Base-by-base conservation (phyloP, 2,888 invertebrate genomes). In the Pycnomerus fuliginosus region DNA sequence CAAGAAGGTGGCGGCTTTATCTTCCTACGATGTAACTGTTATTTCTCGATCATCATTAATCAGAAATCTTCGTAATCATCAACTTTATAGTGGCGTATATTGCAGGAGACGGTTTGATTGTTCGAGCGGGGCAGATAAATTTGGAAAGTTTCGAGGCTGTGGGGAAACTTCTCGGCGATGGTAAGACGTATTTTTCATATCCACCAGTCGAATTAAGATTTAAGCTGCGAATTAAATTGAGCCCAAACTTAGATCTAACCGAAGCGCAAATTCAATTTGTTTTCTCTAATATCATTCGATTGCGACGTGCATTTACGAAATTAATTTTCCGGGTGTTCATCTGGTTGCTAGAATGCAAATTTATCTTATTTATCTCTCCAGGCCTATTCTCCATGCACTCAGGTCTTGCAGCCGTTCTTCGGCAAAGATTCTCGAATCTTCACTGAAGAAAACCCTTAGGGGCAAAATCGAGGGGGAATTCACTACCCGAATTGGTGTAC, bases 11-110 rank as follows among this genome's bases (percentile, higher is more conserved):
- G 56, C 54, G 52, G 53, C 52, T 62, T 64, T 64, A 67, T 65
- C 64, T 64, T 57, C 55, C 56, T 51, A 24, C 55, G 56, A 49
- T 52, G 55, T 57, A 56, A 58, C 61, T 55, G 61, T 65, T 64
- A 60, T 60, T 63, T 63, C 61, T 60, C 61, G 62, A 63, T 65
- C 60, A 64, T 58, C 65, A 67, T 67, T 64, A 64, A 67, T 64
- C 66, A 65, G 56, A 54, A 55, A 62, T 61, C 58, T 54, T 55
- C 52, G 61, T 61, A 59, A 64, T 61, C 62, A 61, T 58, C 62
- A 56, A 58, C 56, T 60, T 61, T 55, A 54, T 55, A 50, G 53
- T 56, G 52, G 45, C 48, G 44, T 44, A 38, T 27, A 32, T 38
- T 37, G 28, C 28, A 17, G 15, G 31, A 16, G 31, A 31, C 31